phyloP scores from a whole-genome alignment of 2,888 invertebrate species.

The Lasioglossum figueresi region DNA sequence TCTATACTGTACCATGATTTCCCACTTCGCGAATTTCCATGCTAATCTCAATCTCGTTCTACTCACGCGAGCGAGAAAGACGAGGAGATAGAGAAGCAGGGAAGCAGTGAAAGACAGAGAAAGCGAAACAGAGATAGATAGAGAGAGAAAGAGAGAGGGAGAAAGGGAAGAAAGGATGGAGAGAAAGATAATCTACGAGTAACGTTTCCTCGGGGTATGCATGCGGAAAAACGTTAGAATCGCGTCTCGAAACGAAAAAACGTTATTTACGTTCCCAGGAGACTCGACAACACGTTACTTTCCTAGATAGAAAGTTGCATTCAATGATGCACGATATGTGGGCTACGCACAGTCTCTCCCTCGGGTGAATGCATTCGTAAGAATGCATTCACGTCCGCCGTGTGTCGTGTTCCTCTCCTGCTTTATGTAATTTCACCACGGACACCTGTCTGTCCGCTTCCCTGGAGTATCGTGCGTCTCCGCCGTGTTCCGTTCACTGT shows the following conservation, averaged over 20 bases:
- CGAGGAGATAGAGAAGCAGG: neutral
- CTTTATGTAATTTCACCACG: slow-evolving; percentile 68
- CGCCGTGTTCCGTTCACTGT: slow-evolving; percentile 37
- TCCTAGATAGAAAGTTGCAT: slow-evolving; percentile 74
- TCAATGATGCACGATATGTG: slow-evolving; percentile 71
- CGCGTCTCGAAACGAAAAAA: slow-evolving; percentile 24
- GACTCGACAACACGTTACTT: slow-evolving; percentile 41
- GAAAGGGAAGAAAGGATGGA: neutral
- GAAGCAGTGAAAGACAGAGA: neutral
- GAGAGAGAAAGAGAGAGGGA: neutral
- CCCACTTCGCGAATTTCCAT: slow-evolving; percentile 45
- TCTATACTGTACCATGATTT: slow-evolving; percentile 47
- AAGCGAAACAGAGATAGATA: neutral
- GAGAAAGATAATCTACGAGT: neutral
- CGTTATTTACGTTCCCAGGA: slow-evolving; percentile 55
- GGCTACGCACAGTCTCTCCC: slow-evolving; percentile 63
- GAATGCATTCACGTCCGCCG: slow-evolving; percentile 70
- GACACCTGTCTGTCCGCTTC: slow-evolving; percentile 66
- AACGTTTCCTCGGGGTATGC: slow-evolving; percentile 17
- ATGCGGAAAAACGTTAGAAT: slow-evolving; percentile 18
- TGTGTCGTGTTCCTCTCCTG: slow-evolving; percentile 62
- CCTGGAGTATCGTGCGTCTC: slow-evolving; percentile 28
- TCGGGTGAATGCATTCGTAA: slow-evolving; percentile 75
- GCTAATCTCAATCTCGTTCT: slow-evolving; percentile 18
- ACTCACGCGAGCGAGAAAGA: neutral